phyloP scores from a whole-genome alignment of 2,113 vertebrate genomes.

The Lophura nycthemera region DNA sequence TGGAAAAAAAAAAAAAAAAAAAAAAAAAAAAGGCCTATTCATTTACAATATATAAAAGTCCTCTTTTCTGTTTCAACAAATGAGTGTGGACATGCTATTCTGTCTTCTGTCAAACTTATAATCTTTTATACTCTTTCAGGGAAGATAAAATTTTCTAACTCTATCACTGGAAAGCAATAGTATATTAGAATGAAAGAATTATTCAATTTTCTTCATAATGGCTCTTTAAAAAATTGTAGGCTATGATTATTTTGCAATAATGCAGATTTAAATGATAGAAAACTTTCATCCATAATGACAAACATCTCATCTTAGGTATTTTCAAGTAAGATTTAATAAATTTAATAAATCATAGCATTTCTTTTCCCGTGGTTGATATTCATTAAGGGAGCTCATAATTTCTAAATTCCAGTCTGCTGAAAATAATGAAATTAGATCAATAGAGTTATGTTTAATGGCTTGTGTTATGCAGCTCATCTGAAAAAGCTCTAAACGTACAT shows the following conservation, averaged over 20 bases:
- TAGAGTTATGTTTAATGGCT: constrained; percentile 67
- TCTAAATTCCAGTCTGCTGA: constrained; percentile 45
- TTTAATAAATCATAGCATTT: constrained; percentile 17
- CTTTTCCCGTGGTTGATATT: not conserved
- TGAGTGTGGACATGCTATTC: not conserved
- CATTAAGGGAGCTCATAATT: constrained; percentile 49
- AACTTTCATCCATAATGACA: not conserved
- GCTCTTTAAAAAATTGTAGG: not conserved
- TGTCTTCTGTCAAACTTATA: not conserved
- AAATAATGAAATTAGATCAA: constrained; percentile 71
- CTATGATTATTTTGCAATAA: constrained; percentile 16
- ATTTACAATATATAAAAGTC: not conserved
- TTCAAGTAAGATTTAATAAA: constrained; percentile 35
- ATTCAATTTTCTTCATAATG: not conserved
- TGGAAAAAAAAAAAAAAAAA: too few species aligned
- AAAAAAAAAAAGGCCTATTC: not conserved
- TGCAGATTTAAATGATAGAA: not conserved
- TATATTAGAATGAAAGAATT: not conserved
- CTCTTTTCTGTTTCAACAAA: not conserved
- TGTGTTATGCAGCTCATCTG: constrained; percentile 65
- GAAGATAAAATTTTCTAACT: not conserved
- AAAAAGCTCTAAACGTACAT: constrained; percentile 43
- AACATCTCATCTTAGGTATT: constrained; percentile 14
- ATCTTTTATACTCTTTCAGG: not conserved
- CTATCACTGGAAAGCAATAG: not conserved